Conservation (phyloP, 2,888 invertebrate genomes). For the Calameuta idolon region DNA sequence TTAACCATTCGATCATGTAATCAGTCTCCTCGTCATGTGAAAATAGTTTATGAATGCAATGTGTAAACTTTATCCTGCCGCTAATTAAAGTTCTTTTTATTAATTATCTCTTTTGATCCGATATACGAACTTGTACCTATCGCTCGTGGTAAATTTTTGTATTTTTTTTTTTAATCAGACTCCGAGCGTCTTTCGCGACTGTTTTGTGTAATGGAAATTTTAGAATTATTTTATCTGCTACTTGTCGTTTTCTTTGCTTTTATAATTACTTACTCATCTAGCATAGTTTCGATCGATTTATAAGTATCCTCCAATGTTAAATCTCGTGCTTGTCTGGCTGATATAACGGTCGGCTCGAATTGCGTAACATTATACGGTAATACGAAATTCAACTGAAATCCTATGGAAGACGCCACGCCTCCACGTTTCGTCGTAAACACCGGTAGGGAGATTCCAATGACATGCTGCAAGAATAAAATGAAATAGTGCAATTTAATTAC, state of each 20-base stretch:
- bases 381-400: slow-evolving; percentile 61
- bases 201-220: neutral
- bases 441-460: slow-evolving; percentile 55
- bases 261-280: slow-evolving; percentile 52
- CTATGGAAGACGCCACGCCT: slow-evolving; percentile 50
- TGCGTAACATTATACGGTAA: slow-evolving; percentile 60
- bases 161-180: neutral
- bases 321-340: slow-evolving; percentile 48
- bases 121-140: neutral
- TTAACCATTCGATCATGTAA: no score
- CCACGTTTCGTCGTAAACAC: slow-evolving; percentile 54
- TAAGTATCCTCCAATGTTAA: slow-evolving; percentile 56
- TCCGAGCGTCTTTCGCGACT: neutral
- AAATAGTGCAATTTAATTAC: neutral
- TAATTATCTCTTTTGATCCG: slow-evolving; percentile 33
- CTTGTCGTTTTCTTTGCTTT: neutral
- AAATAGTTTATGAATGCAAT: neutral
- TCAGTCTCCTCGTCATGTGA: no score
- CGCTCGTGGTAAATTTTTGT: neutral
- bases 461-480: slow-evolving; percentile 43
- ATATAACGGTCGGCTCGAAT: slow-evolving; percentile 50
- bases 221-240: neutral
- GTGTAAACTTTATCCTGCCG: neutral
- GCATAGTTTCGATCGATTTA: slow-evolving; percentile 49
- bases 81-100: slow-evolving; percentile 55